Conservation (phyloP, 2,113 vertebrate genomes). For the Hepsetus odoe region DNA sequence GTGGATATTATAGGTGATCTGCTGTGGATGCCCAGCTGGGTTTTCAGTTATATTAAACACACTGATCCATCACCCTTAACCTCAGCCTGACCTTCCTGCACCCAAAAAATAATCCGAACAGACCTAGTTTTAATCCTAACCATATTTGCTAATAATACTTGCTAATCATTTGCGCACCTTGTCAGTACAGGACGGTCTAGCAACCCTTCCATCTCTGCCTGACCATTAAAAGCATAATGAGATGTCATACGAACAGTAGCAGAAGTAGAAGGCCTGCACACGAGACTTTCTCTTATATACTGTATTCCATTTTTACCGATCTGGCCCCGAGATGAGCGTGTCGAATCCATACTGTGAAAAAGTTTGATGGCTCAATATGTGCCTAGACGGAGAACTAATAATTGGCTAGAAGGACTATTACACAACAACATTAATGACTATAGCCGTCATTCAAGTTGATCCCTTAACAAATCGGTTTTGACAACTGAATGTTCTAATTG, state of each 20-base stretch:
- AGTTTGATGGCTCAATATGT: slow-evolving; percentile 42
- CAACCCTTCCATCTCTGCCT: too few relatives aligned
- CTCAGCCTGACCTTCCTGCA: neutral
- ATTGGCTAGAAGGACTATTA: slow-evolving; percentile 44
- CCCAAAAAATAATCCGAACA: neutral
- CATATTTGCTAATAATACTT: neutral
- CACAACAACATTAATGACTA: slow-evolving; percentile 45
- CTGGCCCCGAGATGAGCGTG: slow-evolving; percentile 26
- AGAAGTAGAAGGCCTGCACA: slow-evolving; percentile 32
- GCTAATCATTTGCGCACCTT: too few relatives aligned
- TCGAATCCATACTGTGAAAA: slow-evolving; percentile 31
- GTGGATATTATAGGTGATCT: neutral
- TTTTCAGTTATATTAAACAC: neutral
- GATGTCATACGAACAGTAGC: neutral
- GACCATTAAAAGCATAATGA: neutral
- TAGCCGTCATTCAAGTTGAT: slow-evolving; percentile 45
- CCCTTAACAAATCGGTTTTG: slow-evolving; percentile 48
- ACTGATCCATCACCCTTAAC: neutral
- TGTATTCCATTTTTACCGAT: slow-evolving; percentile 6
- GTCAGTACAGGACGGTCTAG: too few relatives aligned
- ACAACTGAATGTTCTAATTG: slow-evolving; percentile 52
- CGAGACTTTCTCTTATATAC: slow-evolving; percentile 25
- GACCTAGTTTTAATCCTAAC: neutral
- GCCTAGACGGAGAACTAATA: slow-evolving; percentile 41
- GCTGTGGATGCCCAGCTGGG: neutral